Evolutionary conservation across 1,140 invertebrate species (phyloP).

Genomic region (Harpegnathos saltator): DNA sequence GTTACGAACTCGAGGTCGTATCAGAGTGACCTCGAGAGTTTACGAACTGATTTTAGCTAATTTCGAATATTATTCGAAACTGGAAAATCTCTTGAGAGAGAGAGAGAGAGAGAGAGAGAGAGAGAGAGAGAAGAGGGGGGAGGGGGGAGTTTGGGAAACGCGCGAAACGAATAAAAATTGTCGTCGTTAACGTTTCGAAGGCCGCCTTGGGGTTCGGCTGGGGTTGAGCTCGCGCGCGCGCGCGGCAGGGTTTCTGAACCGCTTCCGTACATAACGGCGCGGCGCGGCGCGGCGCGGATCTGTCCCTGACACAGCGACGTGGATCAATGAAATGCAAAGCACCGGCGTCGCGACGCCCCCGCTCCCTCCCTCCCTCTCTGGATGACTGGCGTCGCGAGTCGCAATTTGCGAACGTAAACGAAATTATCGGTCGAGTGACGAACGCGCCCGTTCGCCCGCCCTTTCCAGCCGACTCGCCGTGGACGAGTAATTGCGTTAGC

Average conservation of each 20-base stretch:
- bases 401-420: slow-evolving; percentile 61
- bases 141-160: no score
- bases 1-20: neutral
- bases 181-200: no score
- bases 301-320: slow-evolving; percentile 53
- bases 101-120: no score
- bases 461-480: slow-evolving; percentile 20
- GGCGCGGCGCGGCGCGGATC: slow-evolving; percentile 41
- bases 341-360: slow-evolving; percentile 41
- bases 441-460: slow-evolving; percentile 8
- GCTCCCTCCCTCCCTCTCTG: neutral
- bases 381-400: slow-evolving; percentile 40
- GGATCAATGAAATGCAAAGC: slow-evolving; percentile 60
- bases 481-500: slow-evolving; percentile 32
- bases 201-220: neutral
- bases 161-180: no score
- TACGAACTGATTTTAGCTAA: no score
- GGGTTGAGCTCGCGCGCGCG: neutral
- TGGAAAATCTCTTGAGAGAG: no score
- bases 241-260: slow-evolving; percentile 9
- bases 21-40: no score
- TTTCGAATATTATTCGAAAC: no score
- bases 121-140: no score
- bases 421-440: slow-evolving; percentile 48
- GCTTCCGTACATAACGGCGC: slow-evolving; percentile 50